A percentile compares a stretch with the other conserved stretches of the same genome.
phyloP scores from a whole-genome alignment of 1,140 invertebrate genomes.

The Branchinecta lynchi region DNA sequence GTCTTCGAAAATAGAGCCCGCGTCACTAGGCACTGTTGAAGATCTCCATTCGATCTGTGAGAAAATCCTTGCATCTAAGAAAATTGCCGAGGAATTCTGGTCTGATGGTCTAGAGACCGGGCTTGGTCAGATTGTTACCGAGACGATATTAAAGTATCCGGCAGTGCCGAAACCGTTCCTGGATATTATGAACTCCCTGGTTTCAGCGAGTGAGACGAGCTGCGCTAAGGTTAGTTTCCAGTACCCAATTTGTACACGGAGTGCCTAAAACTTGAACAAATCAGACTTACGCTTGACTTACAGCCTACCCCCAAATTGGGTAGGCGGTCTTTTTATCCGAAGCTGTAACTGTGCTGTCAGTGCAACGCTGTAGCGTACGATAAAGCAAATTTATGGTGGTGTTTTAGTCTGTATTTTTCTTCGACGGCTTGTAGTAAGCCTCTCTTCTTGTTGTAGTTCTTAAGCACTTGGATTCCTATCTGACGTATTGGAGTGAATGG shows the following conservation, averaged over 20 bases:
- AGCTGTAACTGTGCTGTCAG: too few species aligned
- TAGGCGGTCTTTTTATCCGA: too few species aligned
- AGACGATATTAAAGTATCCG: neutral
- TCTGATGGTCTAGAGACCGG: neutral
- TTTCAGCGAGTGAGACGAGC: neutral
- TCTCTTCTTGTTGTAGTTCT: too few species aligned
- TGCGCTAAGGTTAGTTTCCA: neutral
- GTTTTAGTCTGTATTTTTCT: too few species aligned
- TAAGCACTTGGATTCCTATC: too few species aligned
- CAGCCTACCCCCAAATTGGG: too few species aligned
- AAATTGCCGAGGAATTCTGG: neutral
- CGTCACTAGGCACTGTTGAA: neutral
- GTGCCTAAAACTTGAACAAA: too few species aligned
- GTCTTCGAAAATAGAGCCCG: neutral
- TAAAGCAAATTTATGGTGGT: too few species aligned
- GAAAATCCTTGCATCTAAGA: neutral
- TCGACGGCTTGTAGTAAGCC: too few species aligned
- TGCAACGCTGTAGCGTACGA: too few species aligned
- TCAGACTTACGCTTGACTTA: too few species aligned
- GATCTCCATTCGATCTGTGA: neutral
- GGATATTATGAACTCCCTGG: neutral
- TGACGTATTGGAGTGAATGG: too few species aligned
- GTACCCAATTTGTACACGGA: neutral
- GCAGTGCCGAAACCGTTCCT: neutral
- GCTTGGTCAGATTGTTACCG: neutral